A percentile compares a stretch with the other conserved stretches of the same genome.
Evolutionary conservation across 2,113 vertebrate genomes (phyloP).

Genomic region (Macrotus californicus): DNA sequence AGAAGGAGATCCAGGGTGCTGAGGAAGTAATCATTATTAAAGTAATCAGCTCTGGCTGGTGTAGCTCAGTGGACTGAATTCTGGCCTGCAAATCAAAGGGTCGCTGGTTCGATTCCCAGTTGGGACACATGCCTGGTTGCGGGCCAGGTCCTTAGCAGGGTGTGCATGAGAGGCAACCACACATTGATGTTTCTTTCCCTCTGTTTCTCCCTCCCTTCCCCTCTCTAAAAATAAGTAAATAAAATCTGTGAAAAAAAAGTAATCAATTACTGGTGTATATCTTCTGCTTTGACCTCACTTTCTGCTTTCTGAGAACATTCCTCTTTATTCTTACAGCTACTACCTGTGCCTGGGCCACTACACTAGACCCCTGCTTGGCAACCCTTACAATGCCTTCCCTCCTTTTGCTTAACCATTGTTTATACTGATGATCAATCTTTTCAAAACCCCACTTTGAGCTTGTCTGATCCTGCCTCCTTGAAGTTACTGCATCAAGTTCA

Average conservation of each 20-base stretch:
- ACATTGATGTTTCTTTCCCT: too few relatives aligned
- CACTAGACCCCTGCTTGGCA: neutral
- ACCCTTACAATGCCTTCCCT: neutral
- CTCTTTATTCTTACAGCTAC: neutral
- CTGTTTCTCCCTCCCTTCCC: too few relatives aligned
- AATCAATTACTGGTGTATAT: neutral
- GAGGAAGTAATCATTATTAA: too few relatives aligned
- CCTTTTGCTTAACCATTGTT: neutral
- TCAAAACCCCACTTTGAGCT: neutral
- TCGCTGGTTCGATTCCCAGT: too few relatives aligned
- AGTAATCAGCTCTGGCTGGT: too few relatives aligned
- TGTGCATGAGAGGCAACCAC: too few relatives aligned
- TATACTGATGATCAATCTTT: neutral
- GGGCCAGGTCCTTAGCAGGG: too few relatives aligned
- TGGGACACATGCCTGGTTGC: too few relatives aligned
- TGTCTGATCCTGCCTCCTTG: neutral
- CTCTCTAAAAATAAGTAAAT: too few relatives aligned
- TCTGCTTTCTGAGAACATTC: neutral
- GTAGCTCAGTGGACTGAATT: too few relatives aligned
- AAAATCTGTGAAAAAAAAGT: neutral
- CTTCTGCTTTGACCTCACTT: neutral
- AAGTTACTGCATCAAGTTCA: neutral
- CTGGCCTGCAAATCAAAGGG: too few relatives aligned
- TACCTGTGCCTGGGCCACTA: neutral
- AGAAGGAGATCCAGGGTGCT: neutral